Evolutionary conservation across 2,888 invertebrate genomes (phyloP), one percentile per base, ranked within the genome.

Genomic region (Lithodes maja): DNA sequence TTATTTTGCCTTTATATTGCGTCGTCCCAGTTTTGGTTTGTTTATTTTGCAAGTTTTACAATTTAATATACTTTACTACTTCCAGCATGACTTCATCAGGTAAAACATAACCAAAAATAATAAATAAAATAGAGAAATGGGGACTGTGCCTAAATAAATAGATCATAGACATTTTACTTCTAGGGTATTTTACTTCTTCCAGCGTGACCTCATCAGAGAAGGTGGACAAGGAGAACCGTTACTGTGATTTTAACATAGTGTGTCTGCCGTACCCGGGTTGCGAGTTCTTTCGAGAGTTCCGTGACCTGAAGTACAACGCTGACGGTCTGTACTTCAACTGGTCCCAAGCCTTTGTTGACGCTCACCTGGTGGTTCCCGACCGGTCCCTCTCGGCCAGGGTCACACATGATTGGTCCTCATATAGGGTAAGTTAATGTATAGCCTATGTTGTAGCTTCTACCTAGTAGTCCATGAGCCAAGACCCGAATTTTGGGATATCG

Each of bases 171-270:
- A 33, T 33, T 33, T 33, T 33, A 33, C 33, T 33, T 33, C 33
- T 33, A 33, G 0, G 33, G 33, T 33, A 33, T 33, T 33, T 33
- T 33, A 33, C 33, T 12, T 71, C 90, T 93, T 94, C 50, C 93
- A 97, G 97, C 93, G 96, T 97, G 5, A 96, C 97, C 7, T 97
- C 97, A 1, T 97, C 97, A 49, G 97, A 97, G 93, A 97, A 97
- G 93, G 96, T 97, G 75, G 97, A 97, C 93, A 96, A 96, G 92
- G 96, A 96, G 93, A 96, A 96, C 93, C 95, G 96, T 92, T 97
- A 97, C 93, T 94, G 95, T 79, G 95, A 96, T 92, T 97, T 97
- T 93, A 95, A 95, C 90, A 95, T 97, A 92, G 94, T 96, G 91
- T 95, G 96, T 92, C 94, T 97, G 93, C 97, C 97, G 90, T 97